Evolutionary conservation across 2,888 invertebrate species (phyloP).

Genomic region (Galeruca laticollis): DNA sequence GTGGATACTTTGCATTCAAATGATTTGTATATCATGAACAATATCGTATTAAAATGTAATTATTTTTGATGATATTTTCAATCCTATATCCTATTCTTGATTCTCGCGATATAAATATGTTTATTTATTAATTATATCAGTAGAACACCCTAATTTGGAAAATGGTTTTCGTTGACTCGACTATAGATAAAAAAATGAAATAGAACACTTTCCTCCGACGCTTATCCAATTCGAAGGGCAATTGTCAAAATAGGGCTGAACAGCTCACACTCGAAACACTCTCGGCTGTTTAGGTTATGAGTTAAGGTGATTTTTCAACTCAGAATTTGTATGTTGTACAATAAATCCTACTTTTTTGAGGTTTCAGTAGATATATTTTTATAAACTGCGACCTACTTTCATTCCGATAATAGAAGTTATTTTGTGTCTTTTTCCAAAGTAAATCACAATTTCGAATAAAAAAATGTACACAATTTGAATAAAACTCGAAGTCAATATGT

Average conservation of each 20-base stretch:
- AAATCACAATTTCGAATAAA: background rate
- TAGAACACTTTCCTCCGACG: slow-evolving; percentile 21
- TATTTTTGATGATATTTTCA: too few relatives aligned
- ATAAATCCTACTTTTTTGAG: slow-evolving; percentile 29
- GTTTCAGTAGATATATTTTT: slow-evolving; percentile 9
- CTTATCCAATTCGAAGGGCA: slow-evolving; percentile 32
- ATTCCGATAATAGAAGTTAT: background rate
- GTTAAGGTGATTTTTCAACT: slow-evolving; percentile 35
- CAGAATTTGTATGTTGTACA: slow-evolving; percentile 27
- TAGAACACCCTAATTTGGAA: too few relatives aligned
- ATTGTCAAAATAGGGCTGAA: slow-evolving; percentile 27
- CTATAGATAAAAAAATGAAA: slow-evolving; percentile 27
- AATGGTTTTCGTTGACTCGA: slow-evolving; percentile 16
- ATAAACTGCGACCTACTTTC: slow-evolving; percentile 11
- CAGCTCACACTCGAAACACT: slow-evolving; percentile 22
- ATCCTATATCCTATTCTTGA: too few relatives aligned
- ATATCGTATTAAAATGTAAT: too few relatives aligned
- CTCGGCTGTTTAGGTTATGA: slow-evolving; percentile 33
- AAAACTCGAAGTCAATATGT: too few relatives aligned
- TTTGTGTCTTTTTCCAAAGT: background rate
- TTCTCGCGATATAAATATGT: too few relatives aligned
- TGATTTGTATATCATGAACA: too few relatives aligned
- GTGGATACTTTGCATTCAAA: too few relatives aligned
- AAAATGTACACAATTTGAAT: too few relatives aligned
- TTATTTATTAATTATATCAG: background rate